These are phyloP conservation scores for Trichogramma pretiosum DNA, from an alignment of 1,140 invertebrate species.

Conservation along the genomic window DNA sequence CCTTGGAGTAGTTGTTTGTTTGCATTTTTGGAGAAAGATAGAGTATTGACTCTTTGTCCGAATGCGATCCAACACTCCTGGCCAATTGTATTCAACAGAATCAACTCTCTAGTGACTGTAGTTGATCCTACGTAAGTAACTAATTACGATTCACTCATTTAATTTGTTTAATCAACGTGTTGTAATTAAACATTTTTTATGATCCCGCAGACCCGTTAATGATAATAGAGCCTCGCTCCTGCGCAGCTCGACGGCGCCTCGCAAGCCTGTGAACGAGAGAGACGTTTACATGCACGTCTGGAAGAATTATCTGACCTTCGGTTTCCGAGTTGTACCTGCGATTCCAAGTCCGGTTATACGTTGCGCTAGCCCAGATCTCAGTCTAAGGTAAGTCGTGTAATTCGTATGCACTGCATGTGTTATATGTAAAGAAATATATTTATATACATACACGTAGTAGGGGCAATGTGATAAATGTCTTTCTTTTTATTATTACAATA, in stretches of 20 bases:
- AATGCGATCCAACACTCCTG: slow-evolving; percentile 82
- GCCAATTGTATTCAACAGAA: slow-evolving; percentile 86
- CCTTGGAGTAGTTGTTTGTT: slow-evolving; percentile 85
- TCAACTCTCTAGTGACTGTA: slow-evolving; percentile 82
- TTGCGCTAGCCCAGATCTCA: slow-evolving; percentile 87
- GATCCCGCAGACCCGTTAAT: slow-evolving; percentile 72
- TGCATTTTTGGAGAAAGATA: slow-evolving; percentile 69
- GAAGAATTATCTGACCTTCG: slow-evolving; percentile 93
- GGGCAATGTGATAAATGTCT: too few species aligned
- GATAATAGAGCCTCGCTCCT: slow-evolving; percentile 92
- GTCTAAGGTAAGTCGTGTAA: slow-evolving; percentile 60
- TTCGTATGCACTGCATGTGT: too few species aligned
- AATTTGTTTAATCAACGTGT: slow-evolving; percentile 3
- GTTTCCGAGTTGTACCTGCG: slow-evolving; percentile 84
- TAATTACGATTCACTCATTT: background rate
- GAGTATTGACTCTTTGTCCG: slow-evolving; percentile 72
- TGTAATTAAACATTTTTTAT: slow-evolving; percentile 14
- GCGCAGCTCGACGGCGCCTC: slow-evolving; percentile 61
- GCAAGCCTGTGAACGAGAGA: slow-evolving; percentile 81
- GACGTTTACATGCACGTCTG: slow-evolving; percentile 89
- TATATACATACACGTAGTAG: too few species aligned
- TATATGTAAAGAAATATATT: slow-evolving; percentile 8
- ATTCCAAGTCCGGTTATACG: slow-evolving; percentile 71
- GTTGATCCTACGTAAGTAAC: slow-evolving; percentile 86
- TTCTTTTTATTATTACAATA: too few species aligned